Evolutionary conservation across 2,797 vertebrate species (phyloP), one percentile per base, ranked within the genome.

Genomic region (Rhabdophis nuchalis): DNA sequence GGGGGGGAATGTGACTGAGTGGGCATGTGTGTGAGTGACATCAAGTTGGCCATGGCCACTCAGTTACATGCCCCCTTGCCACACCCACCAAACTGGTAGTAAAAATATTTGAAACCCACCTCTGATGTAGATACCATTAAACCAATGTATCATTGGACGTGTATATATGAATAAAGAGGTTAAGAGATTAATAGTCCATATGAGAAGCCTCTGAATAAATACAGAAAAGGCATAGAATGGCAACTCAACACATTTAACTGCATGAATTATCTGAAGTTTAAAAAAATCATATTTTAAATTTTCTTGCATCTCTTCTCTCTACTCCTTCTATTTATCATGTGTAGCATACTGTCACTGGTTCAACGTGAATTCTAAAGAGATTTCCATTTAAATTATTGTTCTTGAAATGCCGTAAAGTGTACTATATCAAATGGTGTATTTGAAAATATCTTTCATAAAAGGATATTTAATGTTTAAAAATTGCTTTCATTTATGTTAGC

Each of bases 301-400:
- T 85, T 54, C 25, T 85, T 58, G 58, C 29, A 91, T 93, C 92
- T n/a, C 0, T 0, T 13, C 50, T 94, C 53, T 29, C 68, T 94
- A 87, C 85, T 3, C 54, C 36, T 77, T 58, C 7, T 89, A 85
- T 8, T 18, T 91, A 57, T 87, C 91, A 64, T 36, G 27, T 82
- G 89, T n/a, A 85, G 1, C 18, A 27, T 0, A 0, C 1, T 53
- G 3, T 4, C 14, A 41, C 23, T 88, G 0, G 9, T 92, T 94
- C 23, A 89, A 0, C 1, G 46, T 50, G 5, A 90, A 91, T 50
- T 14, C 94, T 93, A 53, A 93, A 36, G 2, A 85, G 32, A 52
- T 94, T 93, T 0, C n/a, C 58, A 46, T 85, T 64, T 32, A 64
- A 23, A 20, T 77, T 91, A 25, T 86, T 86, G n/a, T 72, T 36